A percentile compares a stretch with the other conserved stretches of the same genome.
These are phyloP conservation scores for Taxidea taxus DNA, from an alignment of 2,113 vertebrate genomes.

Conservation along the genomic window DNA sequence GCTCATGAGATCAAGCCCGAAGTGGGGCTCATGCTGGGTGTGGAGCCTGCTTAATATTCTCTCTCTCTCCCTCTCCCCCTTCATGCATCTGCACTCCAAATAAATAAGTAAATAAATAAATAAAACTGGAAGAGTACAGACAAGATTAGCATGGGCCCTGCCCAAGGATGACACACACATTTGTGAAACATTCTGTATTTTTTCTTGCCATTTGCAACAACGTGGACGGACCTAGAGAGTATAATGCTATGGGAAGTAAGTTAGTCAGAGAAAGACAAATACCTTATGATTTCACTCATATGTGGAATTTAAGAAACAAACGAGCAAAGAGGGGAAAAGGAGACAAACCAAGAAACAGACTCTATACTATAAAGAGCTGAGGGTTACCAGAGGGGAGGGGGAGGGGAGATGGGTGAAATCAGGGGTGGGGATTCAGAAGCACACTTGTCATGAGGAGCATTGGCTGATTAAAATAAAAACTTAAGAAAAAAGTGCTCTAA, in stretches of 20 bases:
- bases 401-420: not conserved
- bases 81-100: not conserved
- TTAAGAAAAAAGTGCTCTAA: not conserved
- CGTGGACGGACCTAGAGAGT: not conserved
- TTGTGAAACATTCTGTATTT: not conserved
- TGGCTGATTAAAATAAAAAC: not conserved
- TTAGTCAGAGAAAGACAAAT: not conserved
- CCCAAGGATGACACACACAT: not conserved
- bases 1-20: not conserved
- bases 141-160: not conserved
- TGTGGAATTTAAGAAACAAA: not conserved
- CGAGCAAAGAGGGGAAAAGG: not conserved
- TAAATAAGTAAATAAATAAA: not conserved
- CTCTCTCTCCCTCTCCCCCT: not conserved
- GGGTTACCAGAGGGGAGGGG: not conserved
- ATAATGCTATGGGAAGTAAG: not conserved
- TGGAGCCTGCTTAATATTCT: not conserved
- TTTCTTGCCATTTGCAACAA: not conserved
- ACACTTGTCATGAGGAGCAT: not conserved
- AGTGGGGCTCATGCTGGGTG: not conserved
- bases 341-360: not conserved
- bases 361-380: not conserved
- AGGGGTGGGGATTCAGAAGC: not conserved
- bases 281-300: not conserved
- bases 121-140: not conserved